phyloP scores from a whole-genome alignment of 1,140 invertebrate species.

The Leptinotarsa lineolata region DNA sequence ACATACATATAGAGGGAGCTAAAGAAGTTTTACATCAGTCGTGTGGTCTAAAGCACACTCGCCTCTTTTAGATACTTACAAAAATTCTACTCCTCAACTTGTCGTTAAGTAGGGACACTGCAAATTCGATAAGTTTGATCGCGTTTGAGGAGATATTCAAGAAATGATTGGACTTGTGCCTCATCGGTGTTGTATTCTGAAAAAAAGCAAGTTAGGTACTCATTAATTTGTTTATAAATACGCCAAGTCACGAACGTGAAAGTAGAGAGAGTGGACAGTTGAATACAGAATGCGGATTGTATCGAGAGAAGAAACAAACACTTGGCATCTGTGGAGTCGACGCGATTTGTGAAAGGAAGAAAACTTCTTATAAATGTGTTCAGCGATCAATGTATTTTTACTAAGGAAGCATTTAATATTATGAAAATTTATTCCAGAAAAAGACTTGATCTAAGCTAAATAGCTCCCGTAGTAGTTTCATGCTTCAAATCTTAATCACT shows the following conservation, averaged over 20 bases:
- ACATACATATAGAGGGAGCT: too few species aligned
- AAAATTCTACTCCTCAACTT: constrained; percentile 77
- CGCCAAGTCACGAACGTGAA: not conserved
- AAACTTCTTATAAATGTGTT: too few species aligned
- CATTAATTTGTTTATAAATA: too few species aligned
- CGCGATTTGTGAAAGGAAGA: too few species aligned
- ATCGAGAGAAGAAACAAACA: not conserved
- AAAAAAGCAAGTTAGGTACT: constrained; percentile 46
- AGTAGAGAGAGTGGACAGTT: not conserved
- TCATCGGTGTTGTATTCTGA: constrained; percentile 84
- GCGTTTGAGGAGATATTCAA: constrained; percentile 79
- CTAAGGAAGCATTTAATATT: too few species aligned
- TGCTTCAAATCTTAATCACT: too few species aligned
- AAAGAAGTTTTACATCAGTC: too few species aligned
- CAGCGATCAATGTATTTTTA: too few species aligned
- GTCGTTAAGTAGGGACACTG: constrained; percentile 75
- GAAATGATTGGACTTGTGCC: constrained; percentile 84
- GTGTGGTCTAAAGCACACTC: too few species aligned
- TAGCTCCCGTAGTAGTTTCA: too few species aligned
- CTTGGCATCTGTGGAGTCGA: not conserved
- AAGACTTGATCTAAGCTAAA: too few species aligned
- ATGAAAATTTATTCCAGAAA: too few species aligned
- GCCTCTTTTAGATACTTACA: constrained; percentile 63
- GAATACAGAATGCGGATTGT: not conserved
- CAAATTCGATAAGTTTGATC: constrained; percentile 77